Conservation (phyloP, 37 sponge, comb jelly and placozoan genomes). For the Chondrosia reniformis region DNA sequence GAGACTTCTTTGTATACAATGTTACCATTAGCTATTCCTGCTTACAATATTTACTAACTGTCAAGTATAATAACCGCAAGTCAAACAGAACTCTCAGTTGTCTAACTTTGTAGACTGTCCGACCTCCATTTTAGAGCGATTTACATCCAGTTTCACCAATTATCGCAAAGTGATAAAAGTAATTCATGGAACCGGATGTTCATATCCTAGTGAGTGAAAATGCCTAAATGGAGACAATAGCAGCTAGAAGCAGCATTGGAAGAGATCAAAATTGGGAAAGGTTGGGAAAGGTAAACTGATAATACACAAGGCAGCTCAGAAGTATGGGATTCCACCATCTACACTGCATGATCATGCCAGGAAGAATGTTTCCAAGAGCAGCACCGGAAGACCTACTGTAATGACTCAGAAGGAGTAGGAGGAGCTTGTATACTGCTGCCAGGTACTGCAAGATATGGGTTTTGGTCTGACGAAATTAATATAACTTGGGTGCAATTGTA, state of each 20-base stretch:
- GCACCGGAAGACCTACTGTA: constrained; percentile 5
- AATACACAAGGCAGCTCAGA: background rate
- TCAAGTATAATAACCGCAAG: background rate
- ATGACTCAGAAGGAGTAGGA: constrained; percentile 2
- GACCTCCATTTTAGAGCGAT: background rate
- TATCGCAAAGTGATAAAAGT: background rate
- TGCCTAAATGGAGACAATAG: constrained; percentile 9
- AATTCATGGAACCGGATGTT: background rate
- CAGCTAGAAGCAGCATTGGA: constrained; percentile 5
- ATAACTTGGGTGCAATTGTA: constrained; percentile 1
- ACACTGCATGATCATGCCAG: constrained; percentile 2
- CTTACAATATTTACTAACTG: background rate
- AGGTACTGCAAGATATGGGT: constrained; percentile 9
- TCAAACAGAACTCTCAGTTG: background rate
- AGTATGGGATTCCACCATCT: constrained; percentile 16
- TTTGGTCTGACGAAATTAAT: constrained; percentile 6
- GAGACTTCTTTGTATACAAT: background rate
- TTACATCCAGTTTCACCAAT: background rate
- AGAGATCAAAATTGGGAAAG: background rate
- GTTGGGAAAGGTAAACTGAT: background rate
- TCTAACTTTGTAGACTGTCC: background rate
- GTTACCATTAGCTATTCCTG: background rate
- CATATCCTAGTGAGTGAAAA: background rate
- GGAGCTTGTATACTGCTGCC: constrained; percentile 20
- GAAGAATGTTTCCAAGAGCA: constrained; percentile 4